Conservation (phyloP, 2,797 vertebrate genomes). For the Tolypeutes matacus region DNA sequence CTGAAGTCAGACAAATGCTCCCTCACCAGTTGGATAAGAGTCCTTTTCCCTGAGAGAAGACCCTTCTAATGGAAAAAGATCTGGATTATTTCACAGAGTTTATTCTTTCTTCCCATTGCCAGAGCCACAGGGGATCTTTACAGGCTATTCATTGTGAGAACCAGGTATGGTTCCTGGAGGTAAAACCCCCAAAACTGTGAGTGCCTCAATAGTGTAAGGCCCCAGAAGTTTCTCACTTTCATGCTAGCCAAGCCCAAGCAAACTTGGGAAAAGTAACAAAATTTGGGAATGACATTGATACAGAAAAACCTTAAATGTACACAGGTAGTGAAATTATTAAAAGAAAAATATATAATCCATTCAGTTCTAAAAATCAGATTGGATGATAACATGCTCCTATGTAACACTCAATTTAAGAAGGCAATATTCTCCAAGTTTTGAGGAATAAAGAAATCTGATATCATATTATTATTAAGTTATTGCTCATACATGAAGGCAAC, state of each 20-base stretch:
- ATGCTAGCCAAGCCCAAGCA: too few relatives aligned
- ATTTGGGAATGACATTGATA: not conserved
- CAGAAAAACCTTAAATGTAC: not conserved
- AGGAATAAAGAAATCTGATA: not conserved
- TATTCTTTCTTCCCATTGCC: not conserved
- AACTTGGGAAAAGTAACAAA: not conserved
- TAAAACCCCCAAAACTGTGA: not conserved
- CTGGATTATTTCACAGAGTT: not conserved
- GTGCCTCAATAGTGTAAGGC: not conserved
- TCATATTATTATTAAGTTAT: not conserved
- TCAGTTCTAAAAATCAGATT: not conserved
- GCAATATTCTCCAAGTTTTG: not conserved
- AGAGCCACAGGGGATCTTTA: not conserved
- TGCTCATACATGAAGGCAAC: not conserved
- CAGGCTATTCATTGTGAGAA: not conserved
- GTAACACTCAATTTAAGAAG: not conserved
- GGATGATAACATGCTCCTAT: not conserved
- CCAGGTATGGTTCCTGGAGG: not conserved
- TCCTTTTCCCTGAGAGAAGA: not conserved
- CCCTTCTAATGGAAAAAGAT: not conserved
- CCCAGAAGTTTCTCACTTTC: too few relatives aligned
- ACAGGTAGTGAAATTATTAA: not conserved
- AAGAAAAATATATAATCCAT: not conserved
- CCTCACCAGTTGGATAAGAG: accelerated
- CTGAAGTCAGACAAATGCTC: not conserved